phyloP scores from a whole-genome alignment of 1,140 invertebrate species.

The Pararge aegeria region DNA sequence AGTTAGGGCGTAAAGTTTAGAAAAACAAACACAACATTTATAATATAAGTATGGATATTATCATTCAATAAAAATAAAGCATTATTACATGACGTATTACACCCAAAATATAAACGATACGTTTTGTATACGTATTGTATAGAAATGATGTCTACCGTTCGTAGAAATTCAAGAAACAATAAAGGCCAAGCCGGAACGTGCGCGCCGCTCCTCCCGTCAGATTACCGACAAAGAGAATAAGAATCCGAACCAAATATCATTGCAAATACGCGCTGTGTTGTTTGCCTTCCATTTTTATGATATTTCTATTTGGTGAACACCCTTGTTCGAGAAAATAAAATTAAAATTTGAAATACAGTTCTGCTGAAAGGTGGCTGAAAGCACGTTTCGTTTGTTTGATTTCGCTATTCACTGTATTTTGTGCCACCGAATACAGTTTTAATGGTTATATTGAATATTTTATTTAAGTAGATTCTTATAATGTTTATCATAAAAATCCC shows the following conservation, averaged over 20 bases:
- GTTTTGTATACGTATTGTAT: conserved; percentile 4
- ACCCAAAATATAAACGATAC: too few relatives aligned
- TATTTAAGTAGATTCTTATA: neutral
- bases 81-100: too few relatives aligned
- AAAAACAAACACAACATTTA: too few relatives aligned
- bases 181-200: conserved; percentile 60
- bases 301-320: conserved; percentile 53
- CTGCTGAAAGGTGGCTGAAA: conserved; percentile 17
- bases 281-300: conserved; percentile 73
- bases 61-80: too few relatives aligned
- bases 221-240: conserved; percentile 68
- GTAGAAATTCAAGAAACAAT: conserved; percentile 66
- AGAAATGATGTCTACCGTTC: conserved; percentile 25
- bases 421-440: neutral
- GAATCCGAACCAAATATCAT: conserved; percentile 65
- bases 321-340: conserved; percentile 35
- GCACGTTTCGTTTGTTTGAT: conserved; percentile 37
- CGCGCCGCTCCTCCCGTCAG: conserved; percentile 48
- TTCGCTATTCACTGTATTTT: neutral
- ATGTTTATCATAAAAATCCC: too few relatives aligned
- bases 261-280: conserved; percentile 62
- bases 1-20: too few relatives aligned
- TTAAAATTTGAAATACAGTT: conserved; percentile 38
- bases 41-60: too few relatives aligned
- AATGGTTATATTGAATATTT: neutral